Base-by-base conservation (phyloP, 1,140 invertebrate genomes). In the Arion vulgaris region DNA sequence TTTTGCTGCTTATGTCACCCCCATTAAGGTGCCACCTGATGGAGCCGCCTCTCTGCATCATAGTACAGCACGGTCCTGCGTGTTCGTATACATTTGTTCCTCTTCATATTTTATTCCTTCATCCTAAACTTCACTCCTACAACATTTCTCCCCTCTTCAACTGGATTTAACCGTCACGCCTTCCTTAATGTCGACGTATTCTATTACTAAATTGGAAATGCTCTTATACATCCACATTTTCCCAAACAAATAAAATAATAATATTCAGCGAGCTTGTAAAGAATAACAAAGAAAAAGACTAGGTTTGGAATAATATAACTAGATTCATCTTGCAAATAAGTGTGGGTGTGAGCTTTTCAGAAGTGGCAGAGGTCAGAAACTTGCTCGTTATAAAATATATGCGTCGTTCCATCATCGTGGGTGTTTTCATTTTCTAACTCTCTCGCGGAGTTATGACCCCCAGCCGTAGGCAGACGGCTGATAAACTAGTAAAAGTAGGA, bases 301-400 rank as follows among this genome's bases (percentile, higher is more conserved):
- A 45, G 41, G 36, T 13, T 1, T 62, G 38, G 51, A 76, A 49
- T 28, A 17, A 76, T 51, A 36, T 53, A n/a, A n/a, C n/a, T 9
- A 76, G 38, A 51, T 23, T n/a, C 74, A 76, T 51, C 45, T n/a
- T 51, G 23, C 32, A 51, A 76, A 26, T 19, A 76, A 76, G 41
- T 53, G 39, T 76, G 41, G 45, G 39, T 36, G 53, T 76, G 32
- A 51, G 26, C 53, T 11, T 2, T 5, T 28, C 17, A 19, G 45
- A 34, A 28, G 72, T 74, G 2, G 11, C 7, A 34, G 28, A 23
- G 62, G 62, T 66, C 62, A 66, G 17, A 57, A 2, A 57, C 26
- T 19, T 57, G 53, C 62, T 28, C n/a, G 62, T 28, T 66, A 34
- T 66, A 66, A 34, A 28, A 34, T 66, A 7, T 28, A 66, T 66